phyloP scores from a whole-genome alignment of 2,888 invertebrate species.

The Melieria picta region DNA sequence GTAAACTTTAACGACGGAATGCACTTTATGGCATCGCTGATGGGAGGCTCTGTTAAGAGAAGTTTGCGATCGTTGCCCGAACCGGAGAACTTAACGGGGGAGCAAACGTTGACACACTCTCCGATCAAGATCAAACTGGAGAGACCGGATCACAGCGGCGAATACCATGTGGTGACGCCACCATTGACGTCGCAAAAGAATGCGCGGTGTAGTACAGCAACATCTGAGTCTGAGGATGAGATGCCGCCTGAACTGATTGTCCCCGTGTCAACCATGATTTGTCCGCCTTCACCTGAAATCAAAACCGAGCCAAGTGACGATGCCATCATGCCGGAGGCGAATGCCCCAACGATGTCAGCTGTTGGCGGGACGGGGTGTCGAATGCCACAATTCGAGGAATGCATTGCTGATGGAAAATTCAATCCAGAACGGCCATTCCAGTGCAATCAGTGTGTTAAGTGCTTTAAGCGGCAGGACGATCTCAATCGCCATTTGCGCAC shows the following conservation, averaged over 20 bases:
- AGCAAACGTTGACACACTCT: conserved; percentile 31
- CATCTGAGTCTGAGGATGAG: conserved; percentile 1
- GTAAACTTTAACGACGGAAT: conserved; percentile 43
- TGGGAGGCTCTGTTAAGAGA: not conserved
- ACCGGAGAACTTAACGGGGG: conserved; percentile 29
- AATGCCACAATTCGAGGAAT: not conserved
- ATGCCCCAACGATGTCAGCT: conserved; percentile 39
- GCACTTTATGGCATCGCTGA: conserved; percentile 51
- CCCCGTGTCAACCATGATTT: not conserved
- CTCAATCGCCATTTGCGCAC: conserved; percentile 61
- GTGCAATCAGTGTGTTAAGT: conserved; percentile 54
- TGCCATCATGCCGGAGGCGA: conserved; percentile 44
- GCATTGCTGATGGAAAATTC: conserved; percentile 44
- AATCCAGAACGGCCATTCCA: conserved; percentile 53
- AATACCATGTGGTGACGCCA: conserved; percentile 49
- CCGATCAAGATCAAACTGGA: conserved; percentile 55
- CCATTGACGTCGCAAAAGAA: conserved; percentile 26
- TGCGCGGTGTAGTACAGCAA: too few species aligned
- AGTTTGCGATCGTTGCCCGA: not conserved
- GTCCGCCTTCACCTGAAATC: not conserved
- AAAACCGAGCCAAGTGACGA: conserved; percentile 31
- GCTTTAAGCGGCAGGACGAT: conserved; percentile 61
- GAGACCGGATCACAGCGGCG: conserved; percentile 49
- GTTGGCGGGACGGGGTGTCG: not conserved
- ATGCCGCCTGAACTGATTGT: not conserved